Evolutionary conservation across 1,140 invertebrate genomes (phyloP), one percentile per base, ranked within the genome.

Genomic region (Anastrepha ludens): DNA sequence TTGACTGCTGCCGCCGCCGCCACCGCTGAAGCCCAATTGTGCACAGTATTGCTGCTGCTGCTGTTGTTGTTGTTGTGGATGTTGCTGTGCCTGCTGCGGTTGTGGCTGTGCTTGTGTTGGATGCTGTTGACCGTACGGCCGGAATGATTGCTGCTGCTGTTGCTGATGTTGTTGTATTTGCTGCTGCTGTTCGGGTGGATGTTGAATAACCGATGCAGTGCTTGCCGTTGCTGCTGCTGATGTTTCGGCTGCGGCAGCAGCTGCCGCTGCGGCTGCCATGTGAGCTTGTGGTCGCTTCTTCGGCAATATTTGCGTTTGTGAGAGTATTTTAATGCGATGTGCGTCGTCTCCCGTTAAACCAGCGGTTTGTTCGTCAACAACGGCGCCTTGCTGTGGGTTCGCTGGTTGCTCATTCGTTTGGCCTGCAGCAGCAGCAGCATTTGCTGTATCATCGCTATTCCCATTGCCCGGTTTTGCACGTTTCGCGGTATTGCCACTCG

Each of bases 301-400:
- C 70, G 92, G 92, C 60, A 93, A 90, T 89, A 93, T 93, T 90
- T 93, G 92, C 89, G 92, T 93, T 88, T 93, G 92, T 86, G 91
- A 92, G 89, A 93, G 89, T 90, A 93, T 93, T 91, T 93, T 93
- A 74, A 93, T 93, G 67, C 91, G 90, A 93, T 92, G 92, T 17
- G 90, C 92, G 88, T 93, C 92, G 88, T 93, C 92, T 13, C 91
- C 91, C 59, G 91, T 90, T 89, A 89, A 4, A 89, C 90, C 85
- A 55, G 50, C 15, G 44, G 41, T 74, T 81, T 88, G 70, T 58
- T 81, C 64, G 13, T 85, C 55, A 20, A 85, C 87, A 39, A 89
- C 86, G 15, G 67, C 29, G 60, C 88, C 13, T 20, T 62, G 60
- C 74, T 87, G 87, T 65, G 58, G 87, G 15, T 91, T 87, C 67